Conservation (phyloP, 2,113 vertebrate species). For the Phylloscopus trochilus region DNA sequence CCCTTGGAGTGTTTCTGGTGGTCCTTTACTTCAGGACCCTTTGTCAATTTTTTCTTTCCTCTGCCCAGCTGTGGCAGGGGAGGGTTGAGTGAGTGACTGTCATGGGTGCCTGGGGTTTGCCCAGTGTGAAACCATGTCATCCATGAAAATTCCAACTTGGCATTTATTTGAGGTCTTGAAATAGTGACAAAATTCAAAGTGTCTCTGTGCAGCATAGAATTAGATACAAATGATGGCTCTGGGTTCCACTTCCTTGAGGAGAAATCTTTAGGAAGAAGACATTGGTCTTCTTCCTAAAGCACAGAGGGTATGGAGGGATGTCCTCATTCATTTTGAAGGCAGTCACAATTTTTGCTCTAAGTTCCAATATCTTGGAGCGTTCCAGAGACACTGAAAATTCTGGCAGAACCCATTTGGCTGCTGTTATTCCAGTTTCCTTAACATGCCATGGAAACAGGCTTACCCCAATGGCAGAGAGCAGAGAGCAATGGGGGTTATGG, state of each 20-base stretch:
- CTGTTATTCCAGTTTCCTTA: not conserved
- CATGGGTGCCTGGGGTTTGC: not conserved
- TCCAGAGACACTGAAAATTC: not conserved
- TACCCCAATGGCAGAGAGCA: not conserved
- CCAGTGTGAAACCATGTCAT: too few relatives aligned
- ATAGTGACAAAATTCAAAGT: not conserved
- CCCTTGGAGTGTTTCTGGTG: not conserved
- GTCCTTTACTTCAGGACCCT: not conserved
- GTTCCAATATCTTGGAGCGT: not conserved
- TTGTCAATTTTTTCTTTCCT: not conserved
- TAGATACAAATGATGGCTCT: not conserved
- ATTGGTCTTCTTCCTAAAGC: rapidly evolving
- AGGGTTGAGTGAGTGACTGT: too few relatives aligned
- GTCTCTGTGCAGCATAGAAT: not conserved
- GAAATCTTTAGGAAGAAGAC: not conserved
- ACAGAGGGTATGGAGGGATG: rapidly evolving
- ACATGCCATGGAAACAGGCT: not conserved
- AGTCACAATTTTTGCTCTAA: not conserved
- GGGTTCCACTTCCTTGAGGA: not conserved
- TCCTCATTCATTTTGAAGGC: not conserved
- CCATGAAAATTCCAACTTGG: not conserved
- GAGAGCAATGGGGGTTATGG: not conserved
- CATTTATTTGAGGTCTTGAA: not conserved
- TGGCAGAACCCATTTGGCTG: not conserved
- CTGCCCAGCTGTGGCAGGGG: not conserved